Conservation (phyloP, 2,888 invertebrate genomes). For the Trachelus tabidus region DNA sequence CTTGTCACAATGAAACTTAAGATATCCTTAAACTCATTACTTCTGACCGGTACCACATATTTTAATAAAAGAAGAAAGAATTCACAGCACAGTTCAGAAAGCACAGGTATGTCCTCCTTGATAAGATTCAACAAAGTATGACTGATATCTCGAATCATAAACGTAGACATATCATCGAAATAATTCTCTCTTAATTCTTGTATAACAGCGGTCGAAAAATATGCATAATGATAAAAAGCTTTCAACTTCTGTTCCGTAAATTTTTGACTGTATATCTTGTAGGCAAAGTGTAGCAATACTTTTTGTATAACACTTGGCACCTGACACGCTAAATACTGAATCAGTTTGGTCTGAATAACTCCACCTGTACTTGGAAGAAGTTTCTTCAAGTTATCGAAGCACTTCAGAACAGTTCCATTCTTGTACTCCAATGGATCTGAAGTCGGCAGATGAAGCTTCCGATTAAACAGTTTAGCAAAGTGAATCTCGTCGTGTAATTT, state of each 20-base stretch:
- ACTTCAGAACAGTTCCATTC: slow-evolving; percentile 60
- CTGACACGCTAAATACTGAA: slow-evolving; percentile 47
- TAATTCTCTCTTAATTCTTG: slow-evolving; percentile 57
- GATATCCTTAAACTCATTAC: slow-evolving; percentile 65
- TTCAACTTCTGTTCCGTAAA: slow-evolving; percentile 69
- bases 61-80: slow-evolving; percentile 67
- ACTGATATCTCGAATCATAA: slow-evolving; percentile 70
- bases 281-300: slow-evolving; percentile 68
- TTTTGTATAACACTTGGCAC: slow-evolving; percentile 69
- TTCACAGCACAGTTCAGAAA: slow-evolving; percentile 43
- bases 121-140: slow-evolving; percentile 70
- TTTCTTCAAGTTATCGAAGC: slow-evolving; percentile 68
- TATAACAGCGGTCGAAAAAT: slow-evolving; percentile 67
- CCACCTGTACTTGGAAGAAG: slow-evolving; percentile 62
- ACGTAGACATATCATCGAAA: slow-evolving; percentile 67
- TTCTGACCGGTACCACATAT: slow-evolving; percentile 65
- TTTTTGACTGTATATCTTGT: slow-evolving; percentile 66
- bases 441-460: slow-evolving; percentile 55
- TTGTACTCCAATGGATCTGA: slow-evolving; percentile 66
- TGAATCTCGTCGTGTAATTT: slow-evolving; percentile 63
- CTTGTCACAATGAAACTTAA: slow-evolving; percentile 69
- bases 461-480: slow-evolving; percentile 53
- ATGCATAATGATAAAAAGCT: slow-evolving; percentile 70
- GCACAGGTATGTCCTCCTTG: slow-evolving; percentile 58
- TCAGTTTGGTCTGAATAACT: slow-evolving; percentile 63